A percentile compares a stretch with the other conserved stretches of the same genome.
phyloP scores from a whole-genome alignment of 2,113 vertebrate species.

The Chelonoidis abingdonii region DNA sequence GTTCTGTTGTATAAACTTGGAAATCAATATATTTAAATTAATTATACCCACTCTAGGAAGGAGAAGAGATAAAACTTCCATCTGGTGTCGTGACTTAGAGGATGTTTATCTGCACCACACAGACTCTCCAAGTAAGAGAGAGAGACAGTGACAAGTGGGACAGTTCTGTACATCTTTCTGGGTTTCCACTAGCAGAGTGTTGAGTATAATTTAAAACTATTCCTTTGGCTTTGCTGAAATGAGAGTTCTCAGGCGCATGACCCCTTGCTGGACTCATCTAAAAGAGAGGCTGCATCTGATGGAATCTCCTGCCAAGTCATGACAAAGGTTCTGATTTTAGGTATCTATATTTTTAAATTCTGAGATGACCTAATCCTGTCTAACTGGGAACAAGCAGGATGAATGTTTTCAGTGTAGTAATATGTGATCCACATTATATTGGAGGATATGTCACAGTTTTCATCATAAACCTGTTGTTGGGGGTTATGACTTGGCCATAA shows the following conservation, averaged over 20 bases:
- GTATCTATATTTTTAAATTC: neutral
- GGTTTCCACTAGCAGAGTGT: neutral
- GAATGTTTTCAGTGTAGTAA: neutral
- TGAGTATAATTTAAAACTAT: neutral
- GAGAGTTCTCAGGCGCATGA: neutral
- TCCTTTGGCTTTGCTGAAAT: neutral
- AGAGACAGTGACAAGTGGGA: neutral
- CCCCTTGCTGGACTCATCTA: neutral
- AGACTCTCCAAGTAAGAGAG: neutral
- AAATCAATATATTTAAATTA: neutral
- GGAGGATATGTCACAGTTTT: neutral
- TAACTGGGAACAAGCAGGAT: neutral
- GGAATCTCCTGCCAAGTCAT: neutral
- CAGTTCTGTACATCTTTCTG: neutral
- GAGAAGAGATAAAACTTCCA: neutral
- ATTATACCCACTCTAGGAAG: neutral
- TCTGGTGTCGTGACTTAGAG: neutral
- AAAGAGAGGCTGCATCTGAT: neutral
- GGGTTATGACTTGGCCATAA: neutral
- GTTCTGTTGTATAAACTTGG: neutral
- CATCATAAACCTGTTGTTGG: neutral
- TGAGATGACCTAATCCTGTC: neutral
- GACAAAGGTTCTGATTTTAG: neutral
- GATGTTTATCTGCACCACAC: neutral
- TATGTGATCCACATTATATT: neutral